phyloP scores from a whole-genome alignment of 2,797 vertebrate genomes.

The Adelosebastes latens region DNA sequence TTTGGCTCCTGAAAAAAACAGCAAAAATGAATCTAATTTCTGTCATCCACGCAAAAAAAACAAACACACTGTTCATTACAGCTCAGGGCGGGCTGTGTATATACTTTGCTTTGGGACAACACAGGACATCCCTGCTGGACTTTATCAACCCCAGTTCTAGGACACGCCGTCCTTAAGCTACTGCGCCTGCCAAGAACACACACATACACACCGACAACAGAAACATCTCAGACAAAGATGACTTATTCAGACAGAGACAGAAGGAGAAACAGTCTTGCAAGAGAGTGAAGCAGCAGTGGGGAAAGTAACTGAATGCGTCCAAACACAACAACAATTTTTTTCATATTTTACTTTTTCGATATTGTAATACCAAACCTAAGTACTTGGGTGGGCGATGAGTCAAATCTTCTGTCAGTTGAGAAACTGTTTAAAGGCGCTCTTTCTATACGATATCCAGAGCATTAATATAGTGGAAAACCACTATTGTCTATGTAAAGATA shows the following conservation, averaged over 20 bases:
- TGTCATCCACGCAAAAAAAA: neutral
- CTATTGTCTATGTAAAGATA: too few species aligned
- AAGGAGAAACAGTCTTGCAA: neutral
- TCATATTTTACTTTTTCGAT: neutral
- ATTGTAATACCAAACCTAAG: slow-evolving; percentile 13
- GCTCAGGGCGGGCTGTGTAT: slow-evolving; percentile 13
- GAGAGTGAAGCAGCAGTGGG: slow-evolving; percentile 3
- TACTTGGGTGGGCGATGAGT: neutral
- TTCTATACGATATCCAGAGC: too few species aligned
- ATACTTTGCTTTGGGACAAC: slow-evolving; percentile 53
- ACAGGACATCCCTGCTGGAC: slow-evolving; percentile 68
- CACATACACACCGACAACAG: slow-evolving; percentile 30
- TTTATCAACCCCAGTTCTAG: slow-evolving; percentile 74
- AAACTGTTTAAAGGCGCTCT: neutral
- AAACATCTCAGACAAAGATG: slow-evolving; percentile 54
- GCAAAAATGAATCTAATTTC: neutral
- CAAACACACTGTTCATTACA: slow-evolving; percentile 28
- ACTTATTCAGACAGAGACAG: slow-evolving; percentile 38
- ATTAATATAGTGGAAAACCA: too few species aligned
- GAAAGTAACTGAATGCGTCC: neutral
- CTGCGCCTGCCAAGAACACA: slow-evolving; percentile 66
- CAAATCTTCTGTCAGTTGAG: neutral
- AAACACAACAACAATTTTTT: slow-evolving; percentile 12
- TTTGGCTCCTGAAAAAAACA: neutral
- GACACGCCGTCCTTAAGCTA: slow-evolving; percentile 74